A percentile compares a stretch with the other conserved stretches of the same genome.
Evolutionary conservation across 2,797 vertebrate genomes (phyloP).

Genomic region (Hylomyscus alleni): DNA sequence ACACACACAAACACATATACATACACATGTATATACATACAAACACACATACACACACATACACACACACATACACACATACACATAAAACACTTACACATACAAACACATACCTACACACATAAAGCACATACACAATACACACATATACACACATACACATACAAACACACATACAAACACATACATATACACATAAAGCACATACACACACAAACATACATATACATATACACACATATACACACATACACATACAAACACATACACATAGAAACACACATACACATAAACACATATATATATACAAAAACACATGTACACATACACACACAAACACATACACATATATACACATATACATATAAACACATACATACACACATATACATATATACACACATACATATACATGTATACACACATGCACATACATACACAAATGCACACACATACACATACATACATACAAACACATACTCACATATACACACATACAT

Average conservation of each 20-base stretch:
- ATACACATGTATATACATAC: not conserved
- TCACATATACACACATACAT: accelerated
- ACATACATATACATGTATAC: not conserved
- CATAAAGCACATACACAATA: not conserved
- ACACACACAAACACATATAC: not conserved
- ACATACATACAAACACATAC: not conserved
- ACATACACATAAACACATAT: not conserved
- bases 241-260: not conserved
- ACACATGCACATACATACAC: not conserved
- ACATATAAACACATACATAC: not conserved
- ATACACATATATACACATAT: accelerated
- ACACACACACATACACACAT: not conserved
- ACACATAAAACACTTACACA: not conserved
- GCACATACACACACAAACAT: not conserved
- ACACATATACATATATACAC: accelerated
- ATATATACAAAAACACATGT: not conserved
- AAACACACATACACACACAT: not conserved
- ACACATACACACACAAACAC: not conserved
- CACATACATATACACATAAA: too few relatives aligned
- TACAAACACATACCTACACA: not conserved
- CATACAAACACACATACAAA: not conserved
- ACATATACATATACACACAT: not conserved
- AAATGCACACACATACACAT: not conserved
- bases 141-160: not conserved
- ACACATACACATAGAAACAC: not conserved